Evolutionary conservation across 2,888 invertebrate species (phyloP).

Genomic region (Tetramorium bicarinatum): DNA sequence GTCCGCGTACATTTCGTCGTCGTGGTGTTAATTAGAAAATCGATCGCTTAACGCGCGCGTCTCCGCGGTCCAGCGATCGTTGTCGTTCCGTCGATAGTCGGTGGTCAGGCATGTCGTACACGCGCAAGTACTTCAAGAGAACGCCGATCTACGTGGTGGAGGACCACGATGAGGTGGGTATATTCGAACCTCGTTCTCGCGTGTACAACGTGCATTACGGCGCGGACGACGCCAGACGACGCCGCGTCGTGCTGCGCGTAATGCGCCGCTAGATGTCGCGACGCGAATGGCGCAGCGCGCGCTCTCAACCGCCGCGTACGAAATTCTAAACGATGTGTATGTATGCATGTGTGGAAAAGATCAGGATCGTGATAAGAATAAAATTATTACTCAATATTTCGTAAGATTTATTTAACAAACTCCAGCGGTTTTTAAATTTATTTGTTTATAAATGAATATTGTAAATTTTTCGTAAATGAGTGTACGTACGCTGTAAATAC

Average conservation of each 20-base stretch:
- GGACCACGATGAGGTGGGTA: conserved; percentile 91
- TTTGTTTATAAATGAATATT: conserved; percentile 1
- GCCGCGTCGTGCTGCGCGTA: no score
- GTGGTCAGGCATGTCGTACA: conserved; percentile 56
- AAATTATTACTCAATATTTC: neutral
- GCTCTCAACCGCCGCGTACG: neutral
- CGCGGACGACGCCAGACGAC: neutral
- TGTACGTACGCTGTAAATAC: neutral
- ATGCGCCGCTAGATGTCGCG: conserved; percentile 9
- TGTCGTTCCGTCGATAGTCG: neutral
- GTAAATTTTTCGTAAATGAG: neutral
- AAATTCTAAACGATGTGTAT: neutral
- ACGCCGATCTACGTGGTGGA: conserved; percentile 93
- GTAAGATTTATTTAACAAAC: neutral
- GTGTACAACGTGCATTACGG: neutral
- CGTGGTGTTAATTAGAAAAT: conserved; percentile 67
- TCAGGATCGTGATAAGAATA: neutral
- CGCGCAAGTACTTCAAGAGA: conserved; percentile 88
- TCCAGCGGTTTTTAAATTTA: neutral
- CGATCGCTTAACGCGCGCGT: conserved; percentile 47
- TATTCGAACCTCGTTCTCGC: conserved; percentile 22
- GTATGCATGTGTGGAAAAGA: neutral
- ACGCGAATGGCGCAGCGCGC: neutral
- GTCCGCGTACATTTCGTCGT: conserved; percentile 66
- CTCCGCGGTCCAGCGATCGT: conserved; percentile 8